Base-by-base conservation (phyloP, 2,888 invertebrate species). In the Platycnemis pennipes region DNA sequence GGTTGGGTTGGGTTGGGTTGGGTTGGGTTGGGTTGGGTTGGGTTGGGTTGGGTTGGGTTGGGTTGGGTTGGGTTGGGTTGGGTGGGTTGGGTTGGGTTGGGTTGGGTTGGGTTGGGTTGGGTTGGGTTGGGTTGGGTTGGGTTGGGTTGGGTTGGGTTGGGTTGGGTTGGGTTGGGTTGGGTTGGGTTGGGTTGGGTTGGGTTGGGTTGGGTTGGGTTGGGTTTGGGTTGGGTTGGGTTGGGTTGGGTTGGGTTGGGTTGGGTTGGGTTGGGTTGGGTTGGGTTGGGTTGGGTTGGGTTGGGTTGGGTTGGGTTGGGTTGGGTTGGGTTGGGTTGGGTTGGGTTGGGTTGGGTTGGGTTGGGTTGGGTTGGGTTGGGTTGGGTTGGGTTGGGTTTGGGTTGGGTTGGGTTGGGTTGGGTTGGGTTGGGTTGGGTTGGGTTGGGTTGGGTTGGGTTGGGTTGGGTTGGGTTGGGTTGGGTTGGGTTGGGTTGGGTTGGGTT, bases 381-480 rank as follows among this genome's bases (percentile, higher is more conserved):
- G 87, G 87, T 42, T 87, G 44, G 87, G 95, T 95, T 98, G 94
- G 97, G 97, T 95, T 95, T 85, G 94, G 95, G 95, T 95, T 95
- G 95, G 95, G 95, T 95, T 95, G 95, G 95, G 95, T 95, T 95
- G 95, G 95, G 95, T 95, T 95, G 95, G 94, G 95, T 95, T 95
- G 95, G 94, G 95, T 95, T 95, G 95, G 95, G 95, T 95, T 95
- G 95, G 95, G 95, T 95, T 95, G 94, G 95, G 95, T 95, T 95
- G 94, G 95, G 95, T 95, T 95, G 95, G 95, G 95, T 95, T 95
- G 94, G 95, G 95, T 95, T 94, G 94, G 95, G 95, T 95, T 95
- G 94, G 95, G 95, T 95, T 94, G 95, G 95, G 95, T 94, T 95
- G 94, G 95, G 95, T 95, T 95, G 94, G 95, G 95, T 95, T 95